A percentile compares a stretch with the other conserved stretches of the same genome.
phyloP scores from a whole-genome alignment of 2,797 vertebrate genomes.

The Emys orbicularis region DNA sequence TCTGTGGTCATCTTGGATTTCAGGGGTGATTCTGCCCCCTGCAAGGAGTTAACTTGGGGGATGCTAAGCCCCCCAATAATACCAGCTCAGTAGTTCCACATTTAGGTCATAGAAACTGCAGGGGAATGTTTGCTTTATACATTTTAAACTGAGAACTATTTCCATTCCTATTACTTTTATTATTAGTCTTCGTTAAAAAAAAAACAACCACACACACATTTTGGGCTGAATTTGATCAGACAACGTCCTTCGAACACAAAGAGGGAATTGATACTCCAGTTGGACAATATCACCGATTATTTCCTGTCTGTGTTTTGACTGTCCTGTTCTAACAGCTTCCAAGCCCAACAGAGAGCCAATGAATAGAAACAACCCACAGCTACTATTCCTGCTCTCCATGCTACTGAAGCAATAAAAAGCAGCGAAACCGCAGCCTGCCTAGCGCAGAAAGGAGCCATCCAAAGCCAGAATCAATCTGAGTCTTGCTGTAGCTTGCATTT shows the following conservation, averaged over 20 bases:
- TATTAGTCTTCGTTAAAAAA: constrained; percentile 55
- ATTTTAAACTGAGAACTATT: constrained; percentile 16
- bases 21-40: background rate
- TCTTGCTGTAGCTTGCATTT: constrained; percentile 47
- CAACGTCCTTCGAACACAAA: constrained; percentile 74
- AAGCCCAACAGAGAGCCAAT: constrained; percentile 76
- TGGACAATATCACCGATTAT: constrained; percentile 78
- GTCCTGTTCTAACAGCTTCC: constrained; percentile 79
- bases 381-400: constrained; percentile 78
- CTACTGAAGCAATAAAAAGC: constrained; percentile 78
- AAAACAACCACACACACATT: constrained; percentile 2
- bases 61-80: background rate
- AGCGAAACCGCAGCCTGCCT: constrained; percentile 75
- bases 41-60: background rate
- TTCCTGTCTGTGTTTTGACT: constrained; percentile 83
- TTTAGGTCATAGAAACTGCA: constrained; percentile 20
- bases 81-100: background rate
- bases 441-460: constrained; percentile 60
- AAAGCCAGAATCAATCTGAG: constrained; percentile 46
- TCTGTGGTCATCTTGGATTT: background rate
- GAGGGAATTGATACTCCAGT: constrained; percentile 74
- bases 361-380: constrained; percentile 78
- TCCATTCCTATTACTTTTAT: no score
- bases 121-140: constrained; percentile 52
- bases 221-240: constrained; percentile 72